Base-by-base conservation (phyloP, 2,113 vertebrate genomes). In the Speoplatyrhinus poulsoni region DNA sequence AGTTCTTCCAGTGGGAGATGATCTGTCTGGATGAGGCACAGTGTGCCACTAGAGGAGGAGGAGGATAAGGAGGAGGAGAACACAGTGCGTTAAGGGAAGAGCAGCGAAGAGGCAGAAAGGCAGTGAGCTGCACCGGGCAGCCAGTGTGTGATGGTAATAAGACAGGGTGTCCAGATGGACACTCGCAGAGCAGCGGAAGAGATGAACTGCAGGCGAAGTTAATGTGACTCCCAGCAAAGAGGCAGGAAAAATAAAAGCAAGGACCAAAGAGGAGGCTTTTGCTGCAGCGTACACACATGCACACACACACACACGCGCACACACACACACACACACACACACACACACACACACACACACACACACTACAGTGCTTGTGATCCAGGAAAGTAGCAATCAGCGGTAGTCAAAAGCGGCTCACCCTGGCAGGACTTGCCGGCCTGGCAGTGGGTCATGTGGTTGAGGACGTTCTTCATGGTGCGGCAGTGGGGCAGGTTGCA, bases 1-100 rank as follows among this genome's bases (percentile, higher is more conserved):
- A 99, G 64, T 99, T 99, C 92, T 99, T 99, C 98, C 98, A 99
- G 90, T 99, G 98, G 9, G 98, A 99, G 92, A 99, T 99, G 91
- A 99, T 99, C 94, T 99, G 98, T 92, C 98, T 93, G 83, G 98
- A 99, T 83, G 98, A 99, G 7, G 98, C 98, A 59, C 98, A 99
- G 83, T 99, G 98, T 61, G 97, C 97, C 92, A 99, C 98, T 99
- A 80, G 60, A 75, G 67, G 60, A 64, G 77, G 82, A 58, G 80
- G 60, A 75, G 65, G 60, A 65, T 76, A 82, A 57, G 17, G 79
- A 41, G 62, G 54, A 55, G 4, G 83, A 56, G 32, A 2, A 12
- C 50, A 70, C 5, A 53, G 2, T 72, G 60, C 2, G 60, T 76
- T 55, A 6, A 32, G 49, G 11, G 32, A 62, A 54, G 69, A 48